Evolutionary conservation across 2,113 vertebrate genomes (phyloP).

Genomic region (Equus przewalskii): DNA sequence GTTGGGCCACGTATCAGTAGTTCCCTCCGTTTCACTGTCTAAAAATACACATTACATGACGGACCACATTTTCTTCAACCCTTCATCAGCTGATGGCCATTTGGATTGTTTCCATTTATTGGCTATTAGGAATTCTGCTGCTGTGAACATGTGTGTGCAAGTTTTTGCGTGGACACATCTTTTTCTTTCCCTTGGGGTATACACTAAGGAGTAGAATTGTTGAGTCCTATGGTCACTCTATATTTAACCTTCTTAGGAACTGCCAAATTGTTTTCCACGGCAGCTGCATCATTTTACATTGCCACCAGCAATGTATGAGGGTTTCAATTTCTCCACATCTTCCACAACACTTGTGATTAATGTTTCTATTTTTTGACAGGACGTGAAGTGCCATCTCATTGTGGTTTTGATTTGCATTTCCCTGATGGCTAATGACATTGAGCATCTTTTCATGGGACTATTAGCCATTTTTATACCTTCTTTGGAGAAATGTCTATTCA

Average conservation of each 20-base stretch:
- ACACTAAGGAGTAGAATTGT: neutral
- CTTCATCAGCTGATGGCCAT: neutral
- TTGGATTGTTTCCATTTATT: neutral
- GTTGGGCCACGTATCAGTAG: neutral
- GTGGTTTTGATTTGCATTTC: neutral
- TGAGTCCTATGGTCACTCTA: neutral
- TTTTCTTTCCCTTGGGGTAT: neutral
- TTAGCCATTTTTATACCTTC: neutral
- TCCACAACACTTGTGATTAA: neutral
- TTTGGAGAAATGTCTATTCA: neutral
- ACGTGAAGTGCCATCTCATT: neutral
- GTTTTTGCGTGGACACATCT: neutral
- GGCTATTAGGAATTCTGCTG: neutral
- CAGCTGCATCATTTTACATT: neutral
- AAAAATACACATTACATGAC: neutral
- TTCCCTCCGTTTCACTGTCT: neutral
- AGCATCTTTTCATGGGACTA: neutral
- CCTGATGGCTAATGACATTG: neutral
- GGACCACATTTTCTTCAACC: neutral
- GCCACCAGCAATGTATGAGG: neutral
- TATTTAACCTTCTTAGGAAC: neutral
- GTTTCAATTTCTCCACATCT: neutral
- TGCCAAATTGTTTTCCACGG: neutral
- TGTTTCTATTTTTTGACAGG: neutral
- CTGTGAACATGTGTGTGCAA: neutral